These are phyloP conservation scores for Asbolus verrucosus DNA, from an alignment of 1,140 invertebrate species.

Conservation along the genomic window DNA sequence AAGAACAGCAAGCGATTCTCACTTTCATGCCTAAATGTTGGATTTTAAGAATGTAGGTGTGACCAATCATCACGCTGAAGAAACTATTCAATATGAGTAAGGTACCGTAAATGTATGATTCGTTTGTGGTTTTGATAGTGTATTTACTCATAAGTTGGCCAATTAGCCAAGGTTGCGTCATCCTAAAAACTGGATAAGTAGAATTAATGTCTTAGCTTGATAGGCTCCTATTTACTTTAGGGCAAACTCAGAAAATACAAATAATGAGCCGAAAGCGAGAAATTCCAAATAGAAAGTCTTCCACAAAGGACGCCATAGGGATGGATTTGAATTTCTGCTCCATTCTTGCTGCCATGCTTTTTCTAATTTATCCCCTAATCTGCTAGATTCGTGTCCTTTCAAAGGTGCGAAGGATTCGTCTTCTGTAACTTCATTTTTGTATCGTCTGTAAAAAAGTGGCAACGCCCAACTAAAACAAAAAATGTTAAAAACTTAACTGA, in stretches of 20 bases:
- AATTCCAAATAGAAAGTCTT: not conserved
- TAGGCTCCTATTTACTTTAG: conserved; percentile 62
- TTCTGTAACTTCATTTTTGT: not conserved
- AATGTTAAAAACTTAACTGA: too few species aligned
- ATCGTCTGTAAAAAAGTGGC: conserved; percentile 12
- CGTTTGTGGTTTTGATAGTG: conserved; percentile 65
- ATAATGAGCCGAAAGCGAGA: not conserved
- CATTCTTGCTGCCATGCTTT: not conserved
- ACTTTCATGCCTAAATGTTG: conserved; percentile 84
- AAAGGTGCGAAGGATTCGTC: conserved; percentile 5
- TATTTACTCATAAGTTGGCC: conserved; percentile 77
- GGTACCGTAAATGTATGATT: conserved; percentile 76
- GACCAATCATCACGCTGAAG: conserved; percentile 65
- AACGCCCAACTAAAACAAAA: conserved; percentile 33
- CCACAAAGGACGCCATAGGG: not conserved
- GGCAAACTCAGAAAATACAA: conserved; percentile 5
- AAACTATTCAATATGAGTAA: conserved; percentile 71
- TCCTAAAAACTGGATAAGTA: conserved; percentile 74
- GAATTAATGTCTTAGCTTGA: conserved; percentile 63
- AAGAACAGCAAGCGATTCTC: conserved; percentile 79
- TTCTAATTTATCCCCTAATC: conserved; percentile 16
- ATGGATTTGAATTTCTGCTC: conserved; percentile 26
- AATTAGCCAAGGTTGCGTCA: conserved; percentile 76
- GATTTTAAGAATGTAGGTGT: conserved; percentile 82
- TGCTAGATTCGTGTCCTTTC: conserved; percentile 6